phyloP scores from a whole-genome alignment of 1,140 invertebrate species.

The Drosophila chauvacae region DNA sequence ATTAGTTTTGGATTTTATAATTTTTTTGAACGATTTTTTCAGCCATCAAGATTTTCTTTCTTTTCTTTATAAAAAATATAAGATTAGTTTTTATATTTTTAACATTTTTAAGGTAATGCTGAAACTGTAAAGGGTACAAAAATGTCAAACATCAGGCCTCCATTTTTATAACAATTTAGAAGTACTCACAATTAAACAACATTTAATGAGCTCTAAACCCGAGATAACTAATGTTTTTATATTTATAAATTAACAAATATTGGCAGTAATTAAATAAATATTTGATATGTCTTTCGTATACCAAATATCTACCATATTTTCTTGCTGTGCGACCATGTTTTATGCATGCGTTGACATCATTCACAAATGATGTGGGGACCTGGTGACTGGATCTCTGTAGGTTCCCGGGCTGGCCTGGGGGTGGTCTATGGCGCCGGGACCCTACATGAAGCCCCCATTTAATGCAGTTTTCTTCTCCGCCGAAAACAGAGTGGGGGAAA shows the following conservation, averaged over 20 bases:
- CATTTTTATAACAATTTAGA: no score
- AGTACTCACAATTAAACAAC: neutral
- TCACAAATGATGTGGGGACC: slow-evolving; percentile 74
- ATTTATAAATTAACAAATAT: neutral
- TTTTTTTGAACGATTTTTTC: no score
- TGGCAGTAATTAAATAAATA: neutral
- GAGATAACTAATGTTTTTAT: neutral
- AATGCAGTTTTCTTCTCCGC: slow-evolving; percentile 31
- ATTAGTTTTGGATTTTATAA: no score
- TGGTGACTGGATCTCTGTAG: neutral
- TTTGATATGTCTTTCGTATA: neutral
- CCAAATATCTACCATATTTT: neutral
- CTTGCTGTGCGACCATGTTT: slow-evolving; percentile 56
- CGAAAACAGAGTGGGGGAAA: neutral
- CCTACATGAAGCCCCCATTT: neutral
- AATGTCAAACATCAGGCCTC: no score
- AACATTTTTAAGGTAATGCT: no score
- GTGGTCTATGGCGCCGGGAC: neutral
- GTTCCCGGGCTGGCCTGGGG: neutral
- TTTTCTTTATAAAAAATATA: no score
- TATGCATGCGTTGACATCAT: slow-evolving; percentile 81
- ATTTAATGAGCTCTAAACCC: neutral
- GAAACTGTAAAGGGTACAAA: no score
- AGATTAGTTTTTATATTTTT: no score
- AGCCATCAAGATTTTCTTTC: no score